Percentiles rank a stretch among this genome's conserved stretches.
phyloP scores from a whole-genome alignment of 2,888 invertebrate species.

The Parnassius glacialis region DNA sequence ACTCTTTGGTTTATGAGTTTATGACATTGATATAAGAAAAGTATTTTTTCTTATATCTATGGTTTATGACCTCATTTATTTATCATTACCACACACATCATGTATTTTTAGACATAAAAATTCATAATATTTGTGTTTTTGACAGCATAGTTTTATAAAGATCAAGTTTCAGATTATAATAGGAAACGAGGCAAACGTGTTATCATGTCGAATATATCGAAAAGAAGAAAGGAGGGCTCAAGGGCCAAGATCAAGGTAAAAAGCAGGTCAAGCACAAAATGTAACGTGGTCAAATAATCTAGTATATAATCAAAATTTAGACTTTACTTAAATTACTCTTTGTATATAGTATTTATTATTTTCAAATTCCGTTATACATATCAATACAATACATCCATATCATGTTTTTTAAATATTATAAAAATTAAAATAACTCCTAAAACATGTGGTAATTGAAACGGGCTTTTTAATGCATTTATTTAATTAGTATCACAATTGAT shows the following conservation, averaged over 20 bases:
- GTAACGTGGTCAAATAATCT: conserved; percentile 36
- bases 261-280: conserved; percentile 42
- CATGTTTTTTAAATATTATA: no score
- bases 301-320: no score
- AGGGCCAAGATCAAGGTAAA: conserved; percentile 79
- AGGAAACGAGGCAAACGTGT: conserved; percentile 7
- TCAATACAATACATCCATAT: no score
- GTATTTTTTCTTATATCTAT: no score
- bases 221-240: conserved; percentile 72
- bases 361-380: no score
- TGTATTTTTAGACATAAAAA: conserved; percentile 4
- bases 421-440: no score
- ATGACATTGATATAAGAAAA: no score
- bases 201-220: conserved; percentile 78
- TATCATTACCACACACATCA: no score
- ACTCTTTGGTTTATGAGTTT: no score
- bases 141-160: conserved; percentile 13
- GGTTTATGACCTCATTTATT: no score
- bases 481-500: neutral
- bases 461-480: conserved; percentile 2
- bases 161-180: neutral
- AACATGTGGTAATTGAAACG: conserved; percentile 14
- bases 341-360: no score
- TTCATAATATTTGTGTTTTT: conserved; percentile 26
- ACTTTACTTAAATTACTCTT: no score